Conservation (phyloP, 2,113 vertebrate species). For the Sakesphorus luctuosus region DNA sequence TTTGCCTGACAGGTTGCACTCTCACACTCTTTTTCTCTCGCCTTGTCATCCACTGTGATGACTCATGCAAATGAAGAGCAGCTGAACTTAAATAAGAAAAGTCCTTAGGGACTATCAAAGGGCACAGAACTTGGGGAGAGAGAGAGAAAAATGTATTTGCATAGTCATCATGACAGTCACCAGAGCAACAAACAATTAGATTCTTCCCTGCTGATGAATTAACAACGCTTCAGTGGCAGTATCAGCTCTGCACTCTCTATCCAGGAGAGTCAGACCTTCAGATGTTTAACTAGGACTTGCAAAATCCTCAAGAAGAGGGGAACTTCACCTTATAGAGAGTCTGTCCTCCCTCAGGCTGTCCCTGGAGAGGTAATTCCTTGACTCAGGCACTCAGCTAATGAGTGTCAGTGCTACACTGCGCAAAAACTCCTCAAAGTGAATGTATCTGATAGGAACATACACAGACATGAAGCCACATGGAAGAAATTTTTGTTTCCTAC, state of each 20-base stretch:
- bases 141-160: background rate
- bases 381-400: background rate
- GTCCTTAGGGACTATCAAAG: slow-evolving; percentile 43
- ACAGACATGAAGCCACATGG: background rate
- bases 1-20: background rate
- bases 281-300: background rate
- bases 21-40: background rate
- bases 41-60: slow-evolving; percentile 25
- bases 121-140: slow-evolving; percentile 5
- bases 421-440: slow-evolving; percentile 36
- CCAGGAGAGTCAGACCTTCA: background rate
- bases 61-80: slow-evolving; percentile 55
- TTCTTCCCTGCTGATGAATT: slow-evolving; percentile 17
- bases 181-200: slow-evolving; percentile 54
- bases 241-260: background rate
- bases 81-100: slow-evolving; percentile 29
- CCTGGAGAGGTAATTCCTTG: background rate
- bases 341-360: background rate
- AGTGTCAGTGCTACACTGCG: background rate
- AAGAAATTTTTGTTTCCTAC: background rate
- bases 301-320: background rate
- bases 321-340: background rate
- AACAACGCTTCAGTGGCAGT: background rate
- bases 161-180: slow-evolving; percentile 26
- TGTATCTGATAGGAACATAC: background rate